Percentiles rank a stretch among this genome's conserved stretches.
Conservation (phyloP, 2,888 invertebrate genomes). For the Eupsilia transversa region DNA sequence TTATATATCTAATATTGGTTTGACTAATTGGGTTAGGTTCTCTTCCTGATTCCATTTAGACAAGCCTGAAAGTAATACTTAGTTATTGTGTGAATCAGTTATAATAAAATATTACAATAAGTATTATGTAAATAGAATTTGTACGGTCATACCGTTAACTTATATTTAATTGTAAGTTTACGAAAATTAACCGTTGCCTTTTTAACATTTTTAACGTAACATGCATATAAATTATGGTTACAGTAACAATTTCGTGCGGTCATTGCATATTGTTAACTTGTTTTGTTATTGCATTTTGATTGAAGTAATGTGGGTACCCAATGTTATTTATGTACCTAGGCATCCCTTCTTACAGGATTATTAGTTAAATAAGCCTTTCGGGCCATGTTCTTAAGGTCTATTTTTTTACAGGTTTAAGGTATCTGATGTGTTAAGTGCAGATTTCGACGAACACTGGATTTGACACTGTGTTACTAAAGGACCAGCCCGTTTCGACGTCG, state of each 20-base stretch:
- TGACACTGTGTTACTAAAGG: background rate
- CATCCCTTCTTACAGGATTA: background rate
- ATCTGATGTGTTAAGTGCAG: too few species aligned
- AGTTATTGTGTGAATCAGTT: background rate
- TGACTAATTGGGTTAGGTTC: background rate
- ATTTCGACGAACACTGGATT: background rate
- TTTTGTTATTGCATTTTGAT: slow-evolving; percentile 10
- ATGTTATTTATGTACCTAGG: background rate
- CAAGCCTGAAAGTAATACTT: background rate
- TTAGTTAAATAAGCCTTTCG: background rate
- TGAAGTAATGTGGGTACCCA: background rate
- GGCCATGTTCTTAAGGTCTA: background rate
- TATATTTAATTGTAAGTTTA: slow-evolving; percentile 41
- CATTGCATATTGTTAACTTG: slow-evolving; percentile 38
- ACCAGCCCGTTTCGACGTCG: background rate
- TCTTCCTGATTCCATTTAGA: background rate
- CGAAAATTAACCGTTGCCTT: slow-evolving; percentile 48
- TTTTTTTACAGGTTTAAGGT: too few species aligned
- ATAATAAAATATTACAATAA: slow-evolving; percentile 14
- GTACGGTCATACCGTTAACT: slow-evolving; percentile 29
- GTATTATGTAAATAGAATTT: slow-evolving; percentile 32
- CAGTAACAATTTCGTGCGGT: slow-evolving; percentile 44
- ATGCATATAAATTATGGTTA: slow-evolving; percentile 52
- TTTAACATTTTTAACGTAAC: slow-evolving; percentile 57
- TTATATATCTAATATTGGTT: background rate